Base-by-base conservation (phyloP, 2,888 invertebrate species). In the Tanypteryx hageni region DNA sequence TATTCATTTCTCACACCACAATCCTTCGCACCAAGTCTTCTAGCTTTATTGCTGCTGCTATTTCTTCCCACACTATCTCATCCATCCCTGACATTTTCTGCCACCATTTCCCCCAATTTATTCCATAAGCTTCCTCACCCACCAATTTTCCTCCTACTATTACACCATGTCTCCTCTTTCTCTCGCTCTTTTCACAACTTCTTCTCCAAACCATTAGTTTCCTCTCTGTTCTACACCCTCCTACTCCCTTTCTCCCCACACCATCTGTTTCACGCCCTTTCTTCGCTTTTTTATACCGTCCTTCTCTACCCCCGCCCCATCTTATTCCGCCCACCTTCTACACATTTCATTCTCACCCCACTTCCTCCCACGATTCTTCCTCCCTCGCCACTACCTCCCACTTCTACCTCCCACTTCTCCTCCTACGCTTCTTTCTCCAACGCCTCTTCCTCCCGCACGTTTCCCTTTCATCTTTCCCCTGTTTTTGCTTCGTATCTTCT, bases 41-140 rank as follows among this genome's bases (percentile, higher is more conserved):
- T 22, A 76, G 76, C 11, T 76, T 76, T 76, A 76, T 76, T 22
- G 76, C 22, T 76, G 22, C 18, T 27, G 22, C 76, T 76, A 76
- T 76, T 76, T 27, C 76, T 13, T 76, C 76, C 76, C 76, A 76
- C 76, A 76, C 76, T 11, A 13, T 76, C 76, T 76, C 76, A 76
- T 76, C n/a, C 22, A 76, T 76, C 27, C 76, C 22, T 27, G 27
- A 76, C 76, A 9, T 0, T 76, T 76, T 76, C 16, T 76, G 3
- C 76, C 27, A 27, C 18, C 18, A 0, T 10, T 27, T 76, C 76
- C 22, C 27, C 76, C 27, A 8, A 27, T 9, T 27, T 13, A n/a
- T 27, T 10, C n/a, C 11, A 68, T 22, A 22, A 68, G 22, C 22
- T n/a, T 16, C 68, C 7, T 13, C 27, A 27, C 44, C 22, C 27